Conservation (phyloP, 2,797 vertebrate species). For the Oophaga sylvatica region DNA sequence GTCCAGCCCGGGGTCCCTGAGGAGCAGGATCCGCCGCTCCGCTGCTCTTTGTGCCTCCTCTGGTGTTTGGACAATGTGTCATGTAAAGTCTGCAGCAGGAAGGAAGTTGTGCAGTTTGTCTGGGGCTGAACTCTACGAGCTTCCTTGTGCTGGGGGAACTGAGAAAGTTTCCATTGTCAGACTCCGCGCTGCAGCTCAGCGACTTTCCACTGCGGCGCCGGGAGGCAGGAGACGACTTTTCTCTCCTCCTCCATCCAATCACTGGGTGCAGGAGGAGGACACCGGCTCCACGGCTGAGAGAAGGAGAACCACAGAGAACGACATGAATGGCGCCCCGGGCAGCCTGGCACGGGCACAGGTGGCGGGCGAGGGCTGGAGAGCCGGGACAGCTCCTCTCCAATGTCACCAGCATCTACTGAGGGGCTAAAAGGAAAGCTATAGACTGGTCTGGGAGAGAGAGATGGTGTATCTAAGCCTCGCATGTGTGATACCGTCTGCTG, state of each 20-base stretch:
- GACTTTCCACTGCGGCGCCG: not conserved
- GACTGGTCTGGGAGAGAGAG: no score
- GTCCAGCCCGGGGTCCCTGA: not conserved
- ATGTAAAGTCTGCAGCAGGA: slow-evolving; percentile 73
- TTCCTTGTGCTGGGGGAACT: slow-evolving; percentile 75
- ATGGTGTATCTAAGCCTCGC: not conserved
- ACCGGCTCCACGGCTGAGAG: not conserved
- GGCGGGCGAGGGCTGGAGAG: not conserved
- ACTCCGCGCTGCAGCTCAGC: slow-evolving; percentile 14
- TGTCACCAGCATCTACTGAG: not conserved
- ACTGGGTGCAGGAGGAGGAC: slow-evolving; percentile 19
- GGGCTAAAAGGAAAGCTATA: not conserved
- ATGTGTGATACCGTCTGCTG: not conserved
- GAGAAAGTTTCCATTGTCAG: slow-evolving; percentile 78
- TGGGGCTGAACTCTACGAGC: slow-evolving; percentile 82
- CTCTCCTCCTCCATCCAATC: slow-evolving; percentile 36
- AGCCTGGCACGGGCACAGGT: not conserved
- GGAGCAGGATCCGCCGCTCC: not conserved
- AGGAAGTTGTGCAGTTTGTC: slow-evolving; percentile 84
- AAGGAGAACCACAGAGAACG: not conserved
- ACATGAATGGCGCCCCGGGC: not conserved
- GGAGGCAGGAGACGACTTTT: not conserved
- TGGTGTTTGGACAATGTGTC: slow-evolving; percentile 72
- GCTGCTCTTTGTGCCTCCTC: slow-evolving; percentile 36
- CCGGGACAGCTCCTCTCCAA: not conserved